A percentile compares a stretch with the other conserved stretches of the same genome.
phyloP scores from a whole-genome alignment of 2,888 invertebrate species.

The Drosophila atripex region DNA sequence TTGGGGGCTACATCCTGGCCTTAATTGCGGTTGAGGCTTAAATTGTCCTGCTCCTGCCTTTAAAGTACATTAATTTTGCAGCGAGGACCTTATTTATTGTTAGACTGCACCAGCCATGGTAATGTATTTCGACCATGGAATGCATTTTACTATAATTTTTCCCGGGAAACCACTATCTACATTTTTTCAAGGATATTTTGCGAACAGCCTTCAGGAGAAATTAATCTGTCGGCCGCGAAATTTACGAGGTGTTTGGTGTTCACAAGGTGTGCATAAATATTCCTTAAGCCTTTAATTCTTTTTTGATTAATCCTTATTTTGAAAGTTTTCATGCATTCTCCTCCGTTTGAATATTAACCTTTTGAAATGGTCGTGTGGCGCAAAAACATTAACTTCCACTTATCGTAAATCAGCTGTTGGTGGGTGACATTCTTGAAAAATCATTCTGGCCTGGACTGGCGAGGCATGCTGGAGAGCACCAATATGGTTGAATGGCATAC shows the following conservation, averaged over 20 bases:
- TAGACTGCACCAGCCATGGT: slow-evolving; percentile 29
- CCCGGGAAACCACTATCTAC: slow-evolving; percentile 17
- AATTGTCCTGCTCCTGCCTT: slow-evolving; percentile 14
- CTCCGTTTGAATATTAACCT: neutral
- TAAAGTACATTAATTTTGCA: slow-evolving; percentile 22
- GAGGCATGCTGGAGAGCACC: neutral
- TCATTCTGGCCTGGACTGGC: slow-evolving; percentile 32
- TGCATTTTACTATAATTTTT: slow-evolving; percentile 37
- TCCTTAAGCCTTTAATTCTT: neutral
- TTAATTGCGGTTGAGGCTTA: slow-evolving; percentile 29
- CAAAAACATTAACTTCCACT: slow-evolving; percentile 32
- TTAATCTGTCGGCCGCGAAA: slow-evolving; percentile 59
- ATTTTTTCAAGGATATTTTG: slow-evolving; percentile 60
- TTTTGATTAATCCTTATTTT: neutral
- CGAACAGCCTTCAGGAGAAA: slow-evolving; percentile 67
- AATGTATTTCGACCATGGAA: slow-evolving; percentile 33
- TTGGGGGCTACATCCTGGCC: slow-evolving; percentile 22
- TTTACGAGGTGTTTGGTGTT: slow-evolving; percentile 30
- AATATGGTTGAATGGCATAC: slow-evolving; percentile 29
- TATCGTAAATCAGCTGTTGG: slow-evolving; percentile 56
- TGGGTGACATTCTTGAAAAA: slow-evolving; percentile 69
- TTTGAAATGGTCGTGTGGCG: slow-evolving; percentile 3
- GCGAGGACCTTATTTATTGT: slow-evolving; percentile 38
- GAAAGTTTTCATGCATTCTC: neutral
- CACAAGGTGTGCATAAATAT: slow-evolving; percentile 21